Evolutionary conservation across 2,888 invertebrate species (phyloP), one percentile per base, ranked within the genome.

Genomic region (Ectropis crepuscularia): DNA sequence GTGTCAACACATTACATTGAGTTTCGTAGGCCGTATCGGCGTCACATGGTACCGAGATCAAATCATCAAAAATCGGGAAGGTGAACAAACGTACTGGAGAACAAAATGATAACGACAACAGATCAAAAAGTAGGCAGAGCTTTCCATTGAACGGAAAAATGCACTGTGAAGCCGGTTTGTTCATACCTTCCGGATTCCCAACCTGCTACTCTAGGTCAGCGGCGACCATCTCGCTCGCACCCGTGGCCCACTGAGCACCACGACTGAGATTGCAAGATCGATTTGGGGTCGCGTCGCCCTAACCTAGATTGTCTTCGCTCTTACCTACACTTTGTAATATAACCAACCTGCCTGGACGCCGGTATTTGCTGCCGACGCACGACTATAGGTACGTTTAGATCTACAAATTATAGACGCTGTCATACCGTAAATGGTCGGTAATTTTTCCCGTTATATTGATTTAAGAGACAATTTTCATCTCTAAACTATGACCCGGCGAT

Each of bases 91-190:
- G 46, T 58, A 53, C 67, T 60, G 51, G 65, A 69, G 67, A 62
- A 59, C 57, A 82, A 80, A 79, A 76, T 70, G 74, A 76, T 11
- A 74, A 79, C 76, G 70, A 70, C 75, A 77, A 74, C 79, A 75
- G 80, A 79, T 79, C 70, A 83, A 81, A 74, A 82, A 78, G 80
- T 79, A 78, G 86, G 83, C 81, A 84, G 83, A 87, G 89, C 90
- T 91, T 92, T 91, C 91, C 91, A 89, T 87, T 90, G 89, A 90
- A 89, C 86, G 90, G 90, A 92, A 91, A 92, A 91, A 91, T 91
- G 91, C 90, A 87, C 78, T 79, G 82, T 79, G 81, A 75, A 90
- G 90, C 91, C 91, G 91, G 91, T 92, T 91, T 88, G 80, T 81
- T 79, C 82, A 78, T 89, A 88, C 89, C 90, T 91, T 90, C 91